Base-by-base conservation (phyloP, 2,113 vertebrate species). In the Ursus arctos region DNA sequence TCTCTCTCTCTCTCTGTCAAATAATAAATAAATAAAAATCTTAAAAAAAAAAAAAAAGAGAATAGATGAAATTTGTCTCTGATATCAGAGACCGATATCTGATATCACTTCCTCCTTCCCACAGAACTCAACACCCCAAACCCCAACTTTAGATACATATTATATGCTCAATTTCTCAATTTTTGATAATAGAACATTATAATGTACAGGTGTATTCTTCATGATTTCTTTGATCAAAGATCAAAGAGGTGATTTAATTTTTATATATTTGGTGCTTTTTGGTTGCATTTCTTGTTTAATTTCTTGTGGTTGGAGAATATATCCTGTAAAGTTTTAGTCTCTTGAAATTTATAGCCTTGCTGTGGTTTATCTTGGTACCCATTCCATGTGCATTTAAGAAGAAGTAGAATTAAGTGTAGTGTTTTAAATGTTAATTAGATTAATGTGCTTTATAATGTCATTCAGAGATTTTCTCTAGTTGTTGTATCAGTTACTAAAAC, bases 241-340 rank as follows among this genome's bases (percentile, higher is more conserved):
- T 72, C 81, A 87, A 65, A 79, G 14, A 63, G 31, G 53, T 81
- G 61, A 59, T 12, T 81, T 86, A 74, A 59, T 79, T 51, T 67
- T 13, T 36, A 2, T 59, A 40, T 51, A 33, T 57, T 93, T 83
- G 16, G 7, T 88, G 22, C 19, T 40, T 96, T 71, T 59, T 76
- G 85, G 69, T 85, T 63, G 47, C 40, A 85, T 33, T 74, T 85
- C 92, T 79, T 59, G 19, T 63, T 82, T 86, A 74, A 77, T 91
- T 77, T 82, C 6, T 76, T 53, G 31, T 71, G 22, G 13, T 67
- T 31, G 36, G 57, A 88, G 28, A 88, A 65, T 11, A 67, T 31
- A 13, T 26, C 84, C 4, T 11, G 12, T 87, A 63, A 89, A 13
- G 28, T 21, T 94, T 90, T 61, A 59, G 51, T 61, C 3, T 93